A percentile compares a stretch with the other conserved stretches of the same genome.
Evolutionary conservation across 1,140 invertebrate genomes (phyloP).

Genomic region (Steinernema khuongi): DNA sequence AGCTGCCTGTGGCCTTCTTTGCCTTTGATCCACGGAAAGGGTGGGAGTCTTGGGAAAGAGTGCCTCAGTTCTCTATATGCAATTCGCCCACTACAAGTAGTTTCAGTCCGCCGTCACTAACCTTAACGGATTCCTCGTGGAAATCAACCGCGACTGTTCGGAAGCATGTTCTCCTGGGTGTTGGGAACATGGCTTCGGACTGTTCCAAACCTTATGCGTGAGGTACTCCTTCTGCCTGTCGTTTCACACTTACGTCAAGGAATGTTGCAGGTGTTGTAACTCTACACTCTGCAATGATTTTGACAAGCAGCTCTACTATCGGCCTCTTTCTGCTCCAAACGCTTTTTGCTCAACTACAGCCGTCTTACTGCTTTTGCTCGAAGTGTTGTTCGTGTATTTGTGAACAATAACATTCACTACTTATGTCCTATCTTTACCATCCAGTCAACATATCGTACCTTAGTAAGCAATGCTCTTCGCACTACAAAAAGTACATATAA

Average conservation of each 20-base stretch:
- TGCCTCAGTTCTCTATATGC: no score
- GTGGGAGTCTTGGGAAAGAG: no score
- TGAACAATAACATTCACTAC: no score
- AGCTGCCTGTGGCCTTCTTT: background rate
- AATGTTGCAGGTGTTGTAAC: slow-evolving; percentile 30
- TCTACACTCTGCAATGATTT: slow-evolving; percentile 33
- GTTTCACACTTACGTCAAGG: background rate
- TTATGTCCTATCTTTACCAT: no score
- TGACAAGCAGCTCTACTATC: slow-evolving; percentile 30
- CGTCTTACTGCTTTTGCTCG: no score
- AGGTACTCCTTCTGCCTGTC: background rate
- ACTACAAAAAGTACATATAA: no score
- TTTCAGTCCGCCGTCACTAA: slow-evolving; percentile 36
- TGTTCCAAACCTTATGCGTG: slow-evolving; percentile 21
- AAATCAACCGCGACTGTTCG: slow-evolving; percentile 27
- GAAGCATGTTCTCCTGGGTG: slow-evolving; percentile 29
- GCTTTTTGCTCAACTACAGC: no score
- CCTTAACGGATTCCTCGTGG: slow-evolving; percentile 34
- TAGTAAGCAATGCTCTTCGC: no score
- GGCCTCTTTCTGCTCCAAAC: background rate
- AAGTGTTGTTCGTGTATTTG: no score
- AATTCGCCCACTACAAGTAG: background rate
- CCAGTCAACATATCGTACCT: no score
- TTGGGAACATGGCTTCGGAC: slow-evolving; percentile 26
- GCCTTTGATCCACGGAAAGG: no score